Evolutionary conservation across 2,888 invertebrate species (phyloP), one percentile per base, ranked within the genome.

Genomic region (Slavum lentiscoides): DNA sequence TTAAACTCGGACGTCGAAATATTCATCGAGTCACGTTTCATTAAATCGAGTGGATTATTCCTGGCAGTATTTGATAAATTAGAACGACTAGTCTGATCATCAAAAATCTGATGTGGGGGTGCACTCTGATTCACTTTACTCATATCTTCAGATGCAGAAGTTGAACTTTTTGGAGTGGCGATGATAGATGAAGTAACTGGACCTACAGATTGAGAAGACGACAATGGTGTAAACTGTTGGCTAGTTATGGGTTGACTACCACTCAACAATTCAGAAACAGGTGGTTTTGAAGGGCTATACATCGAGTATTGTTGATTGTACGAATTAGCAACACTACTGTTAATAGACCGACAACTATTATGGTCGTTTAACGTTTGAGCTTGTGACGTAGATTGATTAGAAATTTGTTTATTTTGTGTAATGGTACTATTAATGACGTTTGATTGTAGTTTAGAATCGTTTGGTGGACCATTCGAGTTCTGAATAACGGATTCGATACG

Each of bases 261-360:
- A 62, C 62, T 70, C 7, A 62, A 62, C 15, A 37, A 37, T 53
- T 77, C 77, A 62, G 59, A 53, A n/a, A 7, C 19, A 53, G 61
- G 30, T 37, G 77, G 11, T 62, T 77, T 62, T 39, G 58, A 70
- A 70, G 70, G 37, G 30, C 21, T 77, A 39, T 17, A 49, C 15
- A 61, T 59, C n/a, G 43, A 67, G 37, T 37, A 61, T 53, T 61
- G 70, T 21, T 66, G 23, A 58, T 66, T 39, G 64, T n/a, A 19
- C 2, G 66, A 30, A 72, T 39, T 55, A 39, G 19, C 13, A 21
- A 11, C 7, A 70, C 7, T 43, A 23, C 72, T 58, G 7, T 64
- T 64, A 13, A 53, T 62, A 61, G 67, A 39, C 21, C 39, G 39
- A 74, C 17, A 37, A 66, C 17, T 55, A 67, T 13, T 59, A 4